Base-by-base conservation (phyloP, 2,888 invertebrate genomes). In the Chrysolina americana region DNA sequence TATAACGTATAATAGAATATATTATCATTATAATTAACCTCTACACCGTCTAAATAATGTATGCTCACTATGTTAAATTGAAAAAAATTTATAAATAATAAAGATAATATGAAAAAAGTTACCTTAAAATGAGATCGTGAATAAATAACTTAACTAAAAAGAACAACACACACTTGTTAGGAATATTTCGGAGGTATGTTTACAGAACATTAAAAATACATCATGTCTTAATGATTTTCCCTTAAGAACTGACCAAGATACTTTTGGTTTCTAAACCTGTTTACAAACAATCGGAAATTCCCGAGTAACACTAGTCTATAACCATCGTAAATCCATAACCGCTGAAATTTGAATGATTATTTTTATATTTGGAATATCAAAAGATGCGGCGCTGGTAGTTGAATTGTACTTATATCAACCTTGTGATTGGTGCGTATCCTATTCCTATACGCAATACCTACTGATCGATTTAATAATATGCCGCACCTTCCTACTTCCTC, bases 241-340 rank as follows among this genome's bases (percentile, higher is more conserved):
- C 11, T n/a, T 36, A 59, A 59, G 59, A 36, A 59, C 59, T 59
- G 59, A 59, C 36, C 28, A 17, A 59, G 28, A 28, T 28, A 59
- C 13, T 36, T 59, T 28, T 15, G 36, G 17, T 59, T 59, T 28
- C n/a, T 59, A 59, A 59, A 59, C 59, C 59, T 59, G 59, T 59
- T 59, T 59, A 59, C 59, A 59, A 59, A 59, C 59, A 59, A 59
- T 59, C 59, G 59, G 59, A 59, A 59, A 59, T 59, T 59, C 59
- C 59, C 59, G 59, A 59, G 59, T 36, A 59, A 28, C 59, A 59
- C 59, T 59, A 28, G 28, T 56, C 23, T 56, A 23, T 59, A 15
- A 6, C n/a, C 28, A 59, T 59, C 59, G 59, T 59, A 15, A 28
- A 59, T n/a, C 59, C 59, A 59, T 36, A 59, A 59, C 59, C 59